phyloP scores from a whole-genome alignment of 2,113 vertebrate species.

The Pelecanus crispus region DNA sequence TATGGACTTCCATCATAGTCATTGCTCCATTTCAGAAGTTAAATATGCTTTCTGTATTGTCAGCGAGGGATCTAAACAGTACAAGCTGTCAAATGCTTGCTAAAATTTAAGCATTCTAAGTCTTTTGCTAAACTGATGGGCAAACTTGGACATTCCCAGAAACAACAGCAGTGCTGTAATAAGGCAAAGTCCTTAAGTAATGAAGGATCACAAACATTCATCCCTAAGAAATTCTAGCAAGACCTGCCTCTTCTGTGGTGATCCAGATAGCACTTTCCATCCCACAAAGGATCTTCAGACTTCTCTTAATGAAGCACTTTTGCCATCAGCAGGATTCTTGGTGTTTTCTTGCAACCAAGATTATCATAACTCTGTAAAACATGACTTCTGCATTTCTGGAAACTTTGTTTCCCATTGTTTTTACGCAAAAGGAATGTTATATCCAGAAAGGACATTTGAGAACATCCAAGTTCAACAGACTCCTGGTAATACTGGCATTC shows the following conservation, averaged over 20 bases:
- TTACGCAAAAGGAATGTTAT: not conserved
- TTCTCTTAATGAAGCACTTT: not conserved
- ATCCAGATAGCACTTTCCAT: not conserved
- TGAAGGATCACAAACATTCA: not conserved
- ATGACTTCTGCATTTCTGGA: not conserved
- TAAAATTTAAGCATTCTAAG: not conserved
- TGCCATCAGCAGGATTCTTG: not conserved
- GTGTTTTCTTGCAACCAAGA: not conserved
- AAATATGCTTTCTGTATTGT: not conserved
- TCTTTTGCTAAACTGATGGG: not conserved
- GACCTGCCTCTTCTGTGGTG: not conserved
- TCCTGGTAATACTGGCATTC: not conserved
- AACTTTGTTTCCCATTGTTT: not conserved
- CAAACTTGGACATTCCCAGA: not conserved
- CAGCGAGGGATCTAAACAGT: not conserved
- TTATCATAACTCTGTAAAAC: not conserved
- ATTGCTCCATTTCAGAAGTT: not conserved
- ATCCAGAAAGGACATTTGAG: not conserved
- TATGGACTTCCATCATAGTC: not conserved
- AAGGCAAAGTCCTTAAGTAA: not conserved
- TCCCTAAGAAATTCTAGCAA: not conserved
- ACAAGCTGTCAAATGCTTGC: not conserved
- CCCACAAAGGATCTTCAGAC: not conserved
- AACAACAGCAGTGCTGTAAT: not conserved
- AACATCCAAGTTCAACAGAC: not conserved